Percentiles rank a stretch among this genome's conserved stretches.
Evolutionary conservation across 2,113 vertebrate species (phyloP).

Genomic region (Podilymbus podiceps): DNA sequence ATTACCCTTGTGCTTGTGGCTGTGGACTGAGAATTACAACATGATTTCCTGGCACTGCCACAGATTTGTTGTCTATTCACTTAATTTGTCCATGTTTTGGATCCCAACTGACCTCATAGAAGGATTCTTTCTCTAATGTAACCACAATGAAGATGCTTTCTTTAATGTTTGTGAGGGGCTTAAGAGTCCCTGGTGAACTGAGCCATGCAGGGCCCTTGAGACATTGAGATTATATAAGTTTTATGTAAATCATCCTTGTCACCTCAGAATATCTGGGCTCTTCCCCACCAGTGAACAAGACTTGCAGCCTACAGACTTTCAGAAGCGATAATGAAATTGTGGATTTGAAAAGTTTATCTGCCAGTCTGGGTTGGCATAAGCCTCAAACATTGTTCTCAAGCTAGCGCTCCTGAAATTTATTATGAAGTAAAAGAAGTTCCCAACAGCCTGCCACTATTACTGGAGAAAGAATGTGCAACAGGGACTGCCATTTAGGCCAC

Average conservation of each 20-base stretch:
- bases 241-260: background rate
- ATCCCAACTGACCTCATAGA: slow-evolving; percentile 12
- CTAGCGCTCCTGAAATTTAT: slow-evolving; percentile 56
- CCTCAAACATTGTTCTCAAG: slow-evolving; percentile 62
- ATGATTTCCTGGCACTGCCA: slow-evolving; percentile 37
- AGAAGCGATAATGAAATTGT: slow-evolving; percentile 35
- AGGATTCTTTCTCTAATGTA: slow-evolving; percentile 30
- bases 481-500: slow-evolving; percentile 40
- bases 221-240: background rate
- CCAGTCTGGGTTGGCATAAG: slow-evolving; percentile 17
- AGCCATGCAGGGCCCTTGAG: background rate
- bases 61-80: slow-evolving; percentile 27
- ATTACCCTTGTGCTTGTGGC: slow-evolving; percentile 19
- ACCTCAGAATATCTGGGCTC: background rate
- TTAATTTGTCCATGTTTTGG: slow-evolving; percentile 41
- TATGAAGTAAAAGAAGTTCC: slow-evolving; percentile 43
- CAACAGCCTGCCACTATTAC: slow-evolving; percentile 48
- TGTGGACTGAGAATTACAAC: slow-evolving; percentile 39
- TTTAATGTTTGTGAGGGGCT: background rate
- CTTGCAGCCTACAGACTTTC: background rate
- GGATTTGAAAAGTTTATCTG: background rate
- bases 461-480: slow-evolving; percentile 50
- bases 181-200: background rate
- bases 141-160: slow-evolving; percentile 19
- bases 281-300: background rate